A percentile compares a stretch with the other conserved stretches of the same genome.
phyloP scores from a whole-genome alignment of 2,113 vertebrate species.

The Bagarius yarrelli region DNA sequence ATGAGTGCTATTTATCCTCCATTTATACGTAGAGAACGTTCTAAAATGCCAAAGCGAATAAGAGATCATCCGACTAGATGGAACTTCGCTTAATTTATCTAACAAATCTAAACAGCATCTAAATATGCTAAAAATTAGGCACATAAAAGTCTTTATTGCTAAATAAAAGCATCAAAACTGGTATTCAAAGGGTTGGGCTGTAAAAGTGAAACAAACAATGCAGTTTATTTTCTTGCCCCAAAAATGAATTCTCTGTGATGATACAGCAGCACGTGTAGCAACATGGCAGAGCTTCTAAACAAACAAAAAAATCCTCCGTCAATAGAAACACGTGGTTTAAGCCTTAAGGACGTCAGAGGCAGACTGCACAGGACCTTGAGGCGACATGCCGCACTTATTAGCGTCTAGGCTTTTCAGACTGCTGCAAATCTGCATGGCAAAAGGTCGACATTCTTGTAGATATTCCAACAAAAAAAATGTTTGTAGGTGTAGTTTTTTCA shows the following conservation, averaged over 20 bases:
- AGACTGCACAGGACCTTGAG: constrained; percentile 1
- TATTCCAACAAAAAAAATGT: constrained; percentile 48
- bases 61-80: background rate
- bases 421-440: constrained; percentile 23
- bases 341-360: background rate
- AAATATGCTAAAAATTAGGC: constrained; percentile 31
- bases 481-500: constrained; percentile 36
- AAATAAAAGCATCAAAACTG: background rate
- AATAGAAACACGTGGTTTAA: constrained; percentile 41
- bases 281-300: constrained; percentile 37
- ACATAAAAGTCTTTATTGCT: background rate
- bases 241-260: constrained; percentile 34
- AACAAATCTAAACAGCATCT: constrained; percentile 3
- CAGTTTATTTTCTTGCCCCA: constrained; percentile 36
- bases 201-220: constrained; percentile 9
- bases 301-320: constrained; percentile 43
- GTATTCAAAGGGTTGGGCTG: constrained; percentile 1
- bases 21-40: background rate
- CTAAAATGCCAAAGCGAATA: background rate
- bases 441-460: constrained; percentile 46
- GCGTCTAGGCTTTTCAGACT: constrained; percentile 27
- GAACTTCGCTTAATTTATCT: background rate
- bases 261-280: constrained; percentile 23
- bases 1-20: background rate
- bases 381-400: constrained; percentile 4